Percentiles rank a stretch among this genome's conserved stretches.
phyloP scores from a whole-genome alignment of 2,888 invertebrate species.

The Drosophila maculinotata region DNA sequence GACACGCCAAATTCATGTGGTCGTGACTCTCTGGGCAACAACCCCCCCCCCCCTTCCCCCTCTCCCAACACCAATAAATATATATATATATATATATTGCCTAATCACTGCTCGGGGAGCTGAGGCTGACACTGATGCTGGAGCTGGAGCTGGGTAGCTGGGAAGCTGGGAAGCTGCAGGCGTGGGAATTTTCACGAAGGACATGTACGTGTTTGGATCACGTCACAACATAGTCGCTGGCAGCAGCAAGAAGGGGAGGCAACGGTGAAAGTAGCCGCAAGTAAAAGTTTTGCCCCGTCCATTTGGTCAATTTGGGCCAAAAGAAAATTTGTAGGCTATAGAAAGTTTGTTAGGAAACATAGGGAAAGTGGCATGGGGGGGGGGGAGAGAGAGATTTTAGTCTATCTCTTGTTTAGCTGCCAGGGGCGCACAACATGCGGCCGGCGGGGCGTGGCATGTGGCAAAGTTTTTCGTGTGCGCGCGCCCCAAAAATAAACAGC shows the following conservation, averaged over 20 bases:
- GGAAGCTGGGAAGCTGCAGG: slow-evolving; percentile 10
- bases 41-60: not conserved
- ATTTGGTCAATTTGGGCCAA: slow-evolving; percentile 77
- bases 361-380: not conserved
- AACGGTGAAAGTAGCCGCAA: slow-evolving; percentile 70
- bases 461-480: slow-evolving; percentile 54
- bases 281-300: slow-evolving; percentile 69
- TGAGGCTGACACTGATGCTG: slow-evolving; percentile 1
- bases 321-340: slow-evolving; percentile 78
- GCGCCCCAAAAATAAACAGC: slow-evolving; percentile 63
- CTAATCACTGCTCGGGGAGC: slow-evolving; percentile 74
- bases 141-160: not conserved
- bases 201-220: slow-evolving; percentile 50
- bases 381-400: slow-evolving; percentile 40
- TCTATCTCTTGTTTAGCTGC: slow-evolving; percentile 64
- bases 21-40: slow-evolving; percentile 31
- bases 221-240: not conserved
- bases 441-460: slow-evolving; percentile 63
- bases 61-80: not conserved
- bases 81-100: slow-evolving; percentile 45
- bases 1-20: slow-evolving; percentile 64
- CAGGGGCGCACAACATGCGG: slow-evolving; percentile 7
- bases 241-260: too few relatives aligned
- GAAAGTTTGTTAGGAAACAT: slow-evolving; percentile 60
- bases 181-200: slow-evolving; percentile 49